Evolutionary conservation across 92 coral and sea anemone genomes (phyloP).

Genomic region (Siderastrea siderea): DNA sequence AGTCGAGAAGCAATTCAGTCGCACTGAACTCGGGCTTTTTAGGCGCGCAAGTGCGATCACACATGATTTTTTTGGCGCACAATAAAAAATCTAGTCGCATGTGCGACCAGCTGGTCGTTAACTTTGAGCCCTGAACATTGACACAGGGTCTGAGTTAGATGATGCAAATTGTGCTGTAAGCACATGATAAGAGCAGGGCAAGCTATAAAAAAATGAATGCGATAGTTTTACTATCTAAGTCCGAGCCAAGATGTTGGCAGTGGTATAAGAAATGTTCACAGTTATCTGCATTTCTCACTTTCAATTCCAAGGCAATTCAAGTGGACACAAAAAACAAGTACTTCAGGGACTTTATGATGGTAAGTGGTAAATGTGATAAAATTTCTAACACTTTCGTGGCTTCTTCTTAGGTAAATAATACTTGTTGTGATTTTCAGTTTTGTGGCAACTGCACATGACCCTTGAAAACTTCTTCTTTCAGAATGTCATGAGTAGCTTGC

Average conservation of each 20-base stretch:
- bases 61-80: too few relatives aligned
- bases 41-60: too few relatives aligned
- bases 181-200: too few relatives aligned
- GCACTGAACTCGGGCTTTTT: too few relatives aligned
- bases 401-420: neutral
- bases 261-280: neutral
- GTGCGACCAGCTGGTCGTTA: too few relatives aligned
- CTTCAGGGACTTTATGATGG: conserved; percentile 93
- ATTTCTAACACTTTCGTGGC: neutral
- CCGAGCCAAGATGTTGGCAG: neutral
- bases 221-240: too few relatives aligned
- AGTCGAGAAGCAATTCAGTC: too few relatives aligned
- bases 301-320: conserved; percentile 72
- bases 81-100: too few relatives aligned
- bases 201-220: too few relatives aligned
- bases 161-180: too few relatives aligned
- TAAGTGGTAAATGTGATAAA: conserved; percentile 42
- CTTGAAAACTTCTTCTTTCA: conserved; percentile 32
- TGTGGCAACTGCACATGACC: neutral
- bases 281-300: neutral
- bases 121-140: too few relatives aligned
- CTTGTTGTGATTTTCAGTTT: neutral
- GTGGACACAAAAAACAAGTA: conserved; percentile 85
- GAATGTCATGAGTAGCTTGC: conserved; percentile 93
- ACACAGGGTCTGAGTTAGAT: too few relatives aligned